Conservation (phyloP, 2,113 vertebrate genomes). For the Orthonyx spaldingii region DNA sequence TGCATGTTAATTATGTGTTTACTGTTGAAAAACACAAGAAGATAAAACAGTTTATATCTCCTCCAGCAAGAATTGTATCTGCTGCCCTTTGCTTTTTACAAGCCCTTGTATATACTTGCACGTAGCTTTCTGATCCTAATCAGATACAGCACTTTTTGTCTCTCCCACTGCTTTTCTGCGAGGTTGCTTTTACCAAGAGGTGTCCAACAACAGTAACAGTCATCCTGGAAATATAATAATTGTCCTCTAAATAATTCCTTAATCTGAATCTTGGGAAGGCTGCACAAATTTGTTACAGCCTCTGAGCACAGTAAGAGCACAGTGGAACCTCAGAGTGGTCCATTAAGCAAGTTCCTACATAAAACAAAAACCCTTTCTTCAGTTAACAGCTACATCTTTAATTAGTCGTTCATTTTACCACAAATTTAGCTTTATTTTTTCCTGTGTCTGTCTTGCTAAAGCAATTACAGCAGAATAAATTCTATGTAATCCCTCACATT, state of each 20-base stretch:
- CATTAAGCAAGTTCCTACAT: neutral
- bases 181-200: neutral
- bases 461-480: neutral
- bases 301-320: slow-evolving; percentile 15
- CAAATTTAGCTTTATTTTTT: neutral
- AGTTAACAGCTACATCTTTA: neutral
- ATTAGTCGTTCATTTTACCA: slow-evolving; percentile 13
- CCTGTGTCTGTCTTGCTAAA: neutral
- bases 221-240: neutral
- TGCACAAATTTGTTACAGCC: slow-evolving; percentile 24
- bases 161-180: neutral
- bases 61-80: neutral
- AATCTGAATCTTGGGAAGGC: neutral
- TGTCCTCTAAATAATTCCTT: neutral
- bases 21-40: neutral
- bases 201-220: neutral
- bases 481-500: neutral
- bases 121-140: neutral
- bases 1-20: neutral
- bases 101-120: neutral
- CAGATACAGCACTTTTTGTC: neutral
- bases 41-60: neutral
- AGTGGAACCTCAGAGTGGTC: neutral
- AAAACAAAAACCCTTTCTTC: neutral
- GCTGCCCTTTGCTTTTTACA: neutral